Conservation (phyloP, 2,113 vertebrate species). For the Smithornis capensis region DNA sequence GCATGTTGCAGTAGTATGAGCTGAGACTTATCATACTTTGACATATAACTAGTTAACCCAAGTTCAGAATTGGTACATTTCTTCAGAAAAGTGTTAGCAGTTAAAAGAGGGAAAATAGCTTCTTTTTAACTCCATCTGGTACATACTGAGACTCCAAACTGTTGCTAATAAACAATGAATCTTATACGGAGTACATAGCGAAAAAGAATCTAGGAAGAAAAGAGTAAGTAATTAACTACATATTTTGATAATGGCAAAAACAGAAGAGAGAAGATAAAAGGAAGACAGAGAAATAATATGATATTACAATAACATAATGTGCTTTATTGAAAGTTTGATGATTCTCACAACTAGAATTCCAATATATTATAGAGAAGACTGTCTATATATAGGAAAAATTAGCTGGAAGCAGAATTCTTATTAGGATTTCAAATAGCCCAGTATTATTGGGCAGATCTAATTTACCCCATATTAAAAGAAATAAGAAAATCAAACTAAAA, state of each 20-base stretch:
- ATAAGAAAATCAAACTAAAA: neutral
- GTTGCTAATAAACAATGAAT: neutral
- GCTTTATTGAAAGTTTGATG: neutral
- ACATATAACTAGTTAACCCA: neutral
- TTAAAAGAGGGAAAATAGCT: neutral
- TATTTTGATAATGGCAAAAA: neutral
- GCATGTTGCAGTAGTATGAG: neutral
- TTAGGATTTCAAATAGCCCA: neutral
- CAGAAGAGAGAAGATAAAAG: neutral
- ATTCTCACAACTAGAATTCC: neutral
- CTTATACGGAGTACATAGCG: neutral
- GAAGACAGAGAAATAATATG: neutral
- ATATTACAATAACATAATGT: neutral
- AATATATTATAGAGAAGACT: neutral
- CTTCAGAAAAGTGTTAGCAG: neutral
- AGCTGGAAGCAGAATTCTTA: neutral
- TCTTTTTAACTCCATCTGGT: neutral
- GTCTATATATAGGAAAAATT: neutral
- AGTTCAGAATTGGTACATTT: neutral
- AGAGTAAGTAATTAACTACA: neutral
- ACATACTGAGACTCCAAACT: neutral
- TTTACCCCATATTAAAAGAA: neutral
- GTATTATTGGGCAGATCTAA: neutral
- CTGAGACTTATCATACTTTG: constrained; percentile 12
- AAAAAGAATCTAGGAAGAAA: neutral